A percentile compares a stretch with the other conserved stretches of the same genome.
Evolutionary conservation across 2,797 vertebrate species (phyloP).

Genomic region (Pelobates cultripes): DNA sequence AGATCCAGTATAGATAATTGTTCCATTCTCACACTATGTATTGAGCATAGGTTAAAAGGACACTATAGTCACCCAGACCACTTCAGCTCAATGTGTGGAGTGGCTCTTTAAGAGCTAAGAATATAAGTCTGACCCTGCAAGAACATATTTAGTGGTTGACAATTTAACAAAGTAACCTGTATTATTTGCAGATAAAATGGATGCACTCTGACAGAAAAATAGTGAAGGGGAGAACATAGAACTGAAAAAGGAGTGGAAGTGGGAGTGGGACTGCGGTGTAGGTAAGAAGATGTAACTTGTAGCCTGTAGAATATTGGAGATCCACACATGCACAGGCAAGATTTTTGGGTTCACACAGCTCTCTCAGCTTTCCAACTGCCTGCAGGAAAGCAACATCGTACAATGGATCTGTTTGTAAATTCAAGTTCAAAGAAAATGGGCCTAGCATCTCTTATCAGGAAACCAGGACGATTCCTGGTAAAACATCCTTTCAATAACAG

Average conservation of each 20-base stretch:
- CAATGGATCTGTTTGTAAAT: not conserved
- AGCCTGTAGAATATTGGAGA: not conserved
- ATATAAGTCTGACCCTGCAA: too few species aligned
- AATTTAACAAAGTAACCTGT: not conserved
- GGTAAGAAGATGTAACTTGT: constrained; percentile 1
- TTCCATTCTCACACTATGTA: too few species aligned
- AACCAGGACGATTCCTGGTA: too few species aligned
- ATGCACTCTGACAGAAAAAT: not conserved
- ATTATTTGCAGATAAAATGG: not conserved
- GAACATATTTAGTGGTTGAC: not conserved
- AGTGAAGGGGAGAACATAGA: not conserved
- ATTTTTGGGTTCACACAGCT: not conserved
- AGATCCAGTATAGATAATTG: too few species aligned
- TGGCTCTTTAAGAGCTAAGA: too few species aligned
- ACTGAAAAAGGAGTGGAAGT: not conserved
- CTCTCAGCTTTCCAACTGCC: not conserved
- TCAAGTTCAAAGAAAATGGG: not conserved
- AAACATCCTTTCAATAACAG: too few species aligned
- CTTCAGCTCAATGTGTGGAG: too few species aligned
- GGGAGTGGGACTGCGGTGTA: not conserved
- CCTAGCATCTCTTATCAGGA: not conserved
- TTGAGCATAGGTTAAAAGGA: too few species aligned
- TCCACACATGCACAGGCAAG: constrained; percentile 26
- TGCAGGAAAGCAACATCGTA: constrained; percentile 12
- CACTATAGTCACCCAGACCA: too few species aligned